phyloP scores from a whole-genome alignment of 2,113 vertebrate species.

The Rafetus swinhoei region DNA sequence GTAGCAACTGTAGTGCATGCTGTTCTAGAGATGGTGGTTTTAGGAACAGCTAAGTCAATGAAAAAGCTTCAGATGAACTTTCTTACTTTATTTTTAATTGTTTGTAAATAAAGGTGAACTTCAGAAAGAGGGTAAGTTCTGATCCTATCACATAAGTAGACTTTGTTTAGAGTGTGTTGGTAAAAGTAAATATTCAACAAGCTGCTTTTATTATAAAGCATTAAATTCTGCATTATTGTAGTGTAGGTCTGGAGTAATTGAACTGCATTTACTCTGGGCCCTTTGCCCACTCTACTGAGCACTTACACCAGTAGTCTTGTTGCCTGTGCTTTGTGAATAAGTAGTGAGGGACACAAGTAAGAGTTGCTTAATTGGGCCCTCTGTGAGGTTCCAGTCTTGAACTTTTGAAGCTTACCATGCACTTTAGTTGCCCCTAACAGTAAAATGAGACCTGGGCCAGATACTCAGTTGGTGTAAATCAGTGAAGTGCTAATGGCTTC shows the following conservation, averaged over 20 bases:
- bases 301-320: neutral
- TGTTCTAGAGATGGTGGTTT: neutral
- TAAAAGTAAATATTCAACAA: neutral
- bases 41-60: neutral
- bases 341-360: neutral
- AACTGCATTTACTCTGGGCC: neutral
- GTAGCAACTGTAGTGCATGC: no score
- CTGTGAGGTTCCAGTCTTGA: accelerated
- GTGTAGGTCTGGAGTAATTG: neutral
- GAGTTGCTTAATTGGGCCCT: neutral
- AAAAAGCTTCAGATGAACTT: neutral
- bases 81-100: neutral
- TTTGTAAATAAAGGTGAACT: neutral
- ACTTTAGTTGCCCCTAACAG: neutral
- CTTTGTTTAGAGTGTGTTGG: neutral
- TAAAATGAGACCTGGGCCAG: constrained; percentile 12
- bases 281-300: neutral
- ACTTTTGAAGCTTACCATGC: neutral
- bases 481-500: neutral
- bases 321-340: neutral
- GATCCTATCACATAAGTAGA: neutral
- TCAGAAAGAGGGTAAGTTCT: neutral
- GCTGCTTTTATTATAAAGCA: neutral
- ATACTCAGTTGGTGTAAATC: constrained; percentile 23
- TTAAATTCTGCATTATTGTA: neutral